Evolutionary conservation across 2,888 invertebrate genomes (phyloP), one percentile per base, ranked within the genome.

Genomic region (Campaea margaritaria): DNA sequence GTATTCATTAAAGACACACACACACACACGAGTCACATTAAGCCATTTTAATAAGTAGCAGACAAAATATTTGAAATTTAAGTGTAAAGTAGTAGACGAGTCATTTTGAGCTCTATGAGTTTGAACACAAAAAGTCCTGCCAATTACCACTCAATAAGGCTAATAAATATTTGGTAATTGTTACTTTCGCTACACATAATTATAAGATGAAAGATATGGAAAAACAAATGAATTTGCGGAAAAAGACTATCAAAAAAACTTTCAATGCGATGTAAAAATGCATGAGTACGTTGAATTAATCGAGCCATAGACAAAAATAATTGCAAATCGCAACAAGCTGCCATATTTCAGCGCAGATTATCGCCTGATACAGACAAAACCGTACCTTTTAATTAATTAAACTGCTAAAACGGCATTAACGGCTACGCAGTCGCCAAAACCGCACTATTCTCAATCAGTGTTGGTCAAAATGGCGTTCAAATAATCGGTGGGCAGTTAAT

Each of bases 401-500:
- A 70, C 69, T 51, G 64, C 65, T 71, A 73, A 76, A 66, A 69
- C 70, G 48, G 64, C 68, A 78, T 76, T 75, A 79, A 69, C 72
- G 63, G 56, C 59, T 57, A 63, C 64, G 60, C 65, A 73, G 65
- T 63, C 69, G 62, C 68, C 75, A 77, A 82, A 80, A 73, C 71
- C 76, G 60, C 73, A 76, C 76, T 75, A 84, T 80, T 82, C 86
- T 82, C 82, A 83, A 85, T 87, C 83, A 82, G 78, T 76, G 75
- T 73, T 64, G 64, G 71, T 68, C 72, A 66, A 74, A 83, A 81
- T 75, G 69, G 75, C 55, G 50, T 68, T 76, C 79, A 83, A 84
- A 87, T 84, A 87, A 87, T 86, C 83, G 80, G 68, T 68, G 66
- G 67, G 76, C 82, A 84, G 81, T 85, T 86, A 89, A 89, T 89